Conservation (phyloP, 2,113 vertebrate species). For the Microtus montanus region DNA sequence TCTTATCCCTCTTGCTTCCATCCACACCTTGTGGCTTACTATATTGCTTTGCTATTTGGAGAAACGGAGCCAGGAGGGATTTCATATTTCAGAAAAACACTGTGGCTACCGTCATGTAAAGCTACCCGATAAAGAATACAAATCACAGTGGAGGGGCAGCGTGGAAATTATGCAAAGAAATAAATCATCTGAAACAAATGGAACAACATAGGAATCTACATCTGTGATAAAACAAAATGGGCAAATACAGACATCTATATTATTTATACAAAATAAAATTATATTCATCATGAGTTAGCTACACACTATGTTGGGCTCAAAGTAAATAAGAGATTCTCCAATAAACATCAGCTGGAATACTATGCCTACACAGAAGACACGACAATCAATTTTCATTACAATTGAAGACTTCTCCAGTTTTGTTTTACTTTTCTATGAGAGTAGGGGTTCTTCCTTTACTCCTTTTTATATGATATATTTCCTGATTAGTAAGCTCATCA, state of each 20-base stretch:
- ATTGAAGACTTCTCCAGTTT: background rate
- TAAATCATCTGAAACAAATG: background rate
- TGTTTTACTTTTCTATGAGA: constrained; percentile 9
- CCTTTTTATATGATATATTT: constrained; percentile 10
- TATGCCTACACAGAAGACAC: background rate
- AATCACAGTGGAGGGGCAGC: background rate
- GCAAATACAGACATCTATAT: background rate
- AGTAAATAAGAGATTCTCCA: background rate
- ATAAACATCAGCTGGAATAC: background rate
- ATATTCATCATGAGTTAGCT: background rate
- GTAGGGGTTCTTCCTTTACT: constrained; percentile 4
- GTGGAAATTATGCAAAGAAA: background rate
- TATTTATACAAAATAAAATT: background rate
- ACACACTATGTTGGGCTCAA: no score
- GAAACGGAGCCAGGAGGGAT: background rate
- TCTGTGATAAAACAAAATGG: background rate
- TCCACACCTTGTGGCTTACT: background rate
- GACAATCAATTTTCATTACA: constrained; percentile 13
- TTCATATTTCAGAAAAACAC: background rate
- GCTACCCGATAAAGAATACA: background rate
- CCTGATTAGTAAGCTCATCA: background rate
- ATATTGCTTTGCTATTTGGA: background rate
- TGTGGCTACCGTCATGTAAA: background rate
- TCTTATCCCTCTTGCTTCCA: background rate
- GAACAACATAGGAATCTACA: background rate